A percentile compares a stretch with the other conserved stretches of the same genome.
These are phyloP conservation scores for Macrosiphum euphorbiae DNA, from an alignment of 2,888 invertebrate species.

Conservation along the genomic window DNA sequence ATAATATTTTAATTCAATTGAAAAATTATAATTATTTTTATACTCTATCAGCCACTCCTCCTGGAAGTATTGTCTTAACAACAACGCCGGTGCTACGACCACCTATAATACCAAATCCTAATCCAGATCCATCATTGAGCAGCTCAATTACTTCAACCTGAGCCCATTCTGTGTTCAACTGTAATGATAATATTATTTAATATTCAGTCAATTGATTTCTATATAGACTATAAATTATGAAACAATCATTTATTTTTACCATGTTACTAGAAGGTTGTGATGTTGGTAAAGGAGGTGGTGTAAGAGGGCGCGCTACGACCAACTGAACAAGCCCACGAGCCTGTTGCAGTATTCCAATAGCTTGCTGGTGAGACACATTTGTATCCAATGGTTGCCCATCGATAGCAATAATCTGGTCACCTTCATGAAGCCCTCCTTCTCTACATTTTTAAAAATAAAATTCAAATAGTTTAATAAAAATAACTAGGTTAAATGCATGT, in stretches of 20 bases:
- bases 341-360: conserved; percentile 81
- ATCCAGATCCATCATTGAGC: conserved; percentile 96
- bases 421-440: conserved; percentile 80
- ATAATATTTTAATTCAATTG: conserved; percentile 3
- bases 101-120: conserved; percentile 99
- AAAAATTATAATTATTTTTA: conserved; percentile 67
- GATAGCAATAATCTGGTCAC: conserved; percentile 87
- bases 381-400: conserved; percentile 84
- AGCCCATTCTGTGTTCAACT: conserved; percentile 87
- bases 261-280: conserved; percentile 53
- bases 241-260: conserved; percentile 35
- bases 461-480: not conserved
- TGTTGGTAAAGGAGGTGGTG: conserved; percentile 65
- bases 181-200: conserved; percentile 9
- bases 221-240: not conserved
- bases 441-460: conserved; percentile 70
- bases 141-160: conserved; percentile 99
- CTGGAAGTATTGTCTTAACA: conserved; percentile 97
- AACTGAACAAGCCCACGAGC: conserved; percentile 80
- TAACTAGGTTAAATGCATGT: not conserved
- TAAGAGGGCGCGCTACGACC: conserved; percentile 74
- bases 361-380: conserved; percentile 87
- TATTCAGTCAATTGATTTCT: not conserved
- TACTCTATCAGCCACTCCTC: conserved; percentile 96
- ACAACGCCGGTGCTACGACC: conserved; percentile 98